A percentile compares a stretch with the other conserved stretches of the same genome.
phyloP scores from a whole-genome alignment of 2,888 invertebrate genomes.

The Caenorhabditis imperialis region DNA sequence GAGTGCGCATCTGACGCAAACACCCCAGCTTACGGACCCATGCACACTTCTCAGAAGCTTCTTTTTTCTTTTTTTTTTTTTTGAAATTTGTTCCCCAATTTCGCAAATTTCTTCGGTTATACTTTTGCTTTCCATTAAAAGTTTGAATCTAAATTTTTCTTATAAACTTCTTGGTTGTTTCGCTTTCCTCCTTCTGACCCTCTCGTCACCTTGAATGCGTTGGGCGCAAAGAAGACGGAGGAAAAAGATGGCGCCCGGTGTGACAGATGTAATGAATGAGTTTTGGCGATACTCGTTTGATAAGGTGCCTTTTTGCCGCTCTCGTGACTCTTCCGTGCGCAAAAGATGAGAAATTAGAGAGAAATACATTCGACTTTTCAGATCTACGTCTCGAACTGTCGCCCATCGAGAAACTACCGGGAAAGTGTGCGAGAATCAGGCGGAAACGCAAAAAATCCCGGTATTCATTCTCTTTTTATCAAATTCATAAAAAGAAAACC shows the following conservation, averaged over 20 bases:
- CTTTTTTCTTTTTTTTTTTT: constrained; percentile 12
- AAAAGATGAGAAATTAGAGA: background rate
- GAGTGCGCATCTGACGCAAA: constrained; percentile 24
- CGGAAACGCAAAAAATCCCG: constrained; percentile 37
- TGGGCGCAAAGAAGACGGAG: background rate
- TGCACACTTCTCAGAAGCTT: constrained; percentile 9
- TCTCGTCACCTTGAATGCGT: constrained; percentile 31
- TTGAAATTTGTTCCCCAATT: constrained; percentile 1
- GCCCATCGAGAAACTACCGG: constrained; percentile 7
- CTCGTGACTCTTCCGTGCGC: constrained; percentile 33
- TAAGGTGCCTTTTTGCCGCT: background rate
- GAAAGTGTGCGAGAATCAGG: constrained; percentile 13
- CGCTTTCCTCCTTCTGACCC: background rate
- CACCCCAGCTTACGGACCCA: constrained; percentile 19
- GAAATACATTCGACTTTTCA: constrained; percentile 16
- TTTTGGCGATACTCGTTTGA: constrained; percentile 9
- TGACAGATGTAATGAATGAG: constrained; percentile 54
- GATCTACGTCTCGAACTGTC: constrained; percentile 38
- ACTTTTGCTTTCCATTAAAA: too few relatives aligned
- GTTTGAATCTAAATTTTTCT: too few relatives aligned
- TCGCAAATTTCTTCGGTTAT: background rate
- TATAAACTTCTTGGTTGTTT: too few relatives aligned
- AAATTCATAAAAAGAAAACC: too few relatives aligned
- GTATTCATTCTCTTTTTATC: constrained; percentile 21
- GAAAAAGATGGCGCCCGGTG: constrained; percentile 2